Evolutionary conservation across 30 jellyfish, hydroid and myxozoan species (phyloP), one percentile per base, ranked within the genome.

Genomic region (Aurelia sp.): DNA sequence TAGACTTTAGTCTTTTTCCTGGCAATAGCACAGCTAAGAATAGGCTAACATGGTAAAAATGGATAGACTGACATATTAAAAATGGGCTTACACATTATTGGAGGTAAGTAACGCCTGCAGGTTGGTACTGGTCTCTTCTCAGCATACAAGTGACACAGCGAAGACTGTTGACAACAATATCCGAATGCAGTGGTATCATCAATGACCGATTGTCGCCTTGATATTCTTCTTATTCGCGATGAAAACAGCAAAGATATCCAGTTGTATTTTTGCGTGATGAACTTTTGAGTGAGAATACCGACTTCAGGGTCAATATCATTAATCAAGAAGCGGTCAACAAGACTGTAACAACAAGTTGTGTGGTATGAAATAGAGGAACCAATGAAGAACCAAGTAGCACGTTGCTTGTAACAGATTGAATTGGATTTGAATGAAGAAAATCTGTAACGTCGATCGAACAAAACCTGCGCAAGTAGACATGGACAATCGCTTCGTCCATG

Each of bases 51-150:
- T 12, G 13, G 24, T 1, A 19, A 9, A 41, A 0, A 44, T 38
- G 12, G 1, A 17, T 3, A 13, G 21, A 3, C 8, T 40, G 10
- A 40, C 10, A 40, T 40, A 40, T 50, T 9, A 53, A 7, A 13
- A 7, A 13, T 4, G 4, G 21, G 30, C 86, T 16, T 18, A 75
- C 86, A 60, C 74, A 52, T 75, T 0, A 55, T 75, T 57, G 86
- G 86, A 17, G 86, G 86, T 3, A 33, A 17, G n/a, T 75, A 75
- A 38, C n/a, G 57, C 30, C 60, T 51, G 35, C 86, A 75, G n/a
- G 84, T 73, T 44, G 84, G 84, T 12, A 73, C 70, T 48, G 84
- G 84, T 27, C 84, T 21, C 84, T 75, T 75, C 55, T 75, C 86
- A 51, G 18, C 61, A 55, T 75, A 75, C 21, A 80, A 68, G 27